A percentile compares a stretch with the other conserved stretches of the same genome.
These are phyloP conservation scores for Caenorhabditis sp. DNA, from an alignment of 2,888 invertebrate species.

Conservation along the genomic window DNA sequence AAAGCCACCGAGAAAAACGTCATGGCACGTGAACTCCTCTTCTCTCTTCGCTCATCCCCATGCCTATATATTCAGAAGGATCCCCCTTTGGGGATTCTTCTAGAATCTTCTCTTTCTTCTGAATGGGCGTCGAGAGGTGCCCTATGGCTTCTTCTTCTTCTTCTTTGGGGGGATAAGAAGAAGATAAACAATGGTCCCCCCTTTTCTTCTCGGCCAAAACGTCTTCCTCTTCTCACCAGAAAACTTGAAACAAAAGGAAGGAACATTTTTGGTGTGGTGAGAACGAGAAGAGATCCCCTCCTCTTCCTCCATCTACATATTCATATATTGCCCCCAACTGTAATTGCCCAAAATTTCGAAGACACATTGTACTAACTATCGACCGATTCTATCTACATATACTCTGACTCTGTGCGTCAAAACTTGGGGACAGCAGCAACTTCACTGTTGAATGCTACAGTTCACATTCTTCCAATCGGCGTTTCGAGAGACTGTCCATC, in stretches of 20 bases:
- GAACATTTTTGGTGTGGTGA: constrained; percentile 22
- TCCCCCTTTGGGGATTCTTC: background rate
- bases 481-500: constrained; percentile 52
- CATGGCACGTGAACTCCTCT: constrained; percentile 22
- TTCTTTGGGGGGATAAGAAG: constrained; percentile 9
- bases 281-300: background rate
- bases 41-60: background rate
- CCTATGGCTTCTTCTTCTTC: constrained; percentile 26
- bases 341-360: background rate
- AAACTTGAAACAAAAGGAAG: constrained; percentile 13
- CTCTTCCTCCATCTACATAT: background rate
- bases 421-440: background rate
- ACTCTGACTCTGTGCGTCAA: no score
- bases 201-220: background rate
- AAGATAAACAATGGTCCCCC: constrained; percentile 39
- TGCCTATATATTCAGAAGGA: background rate
- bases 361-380: no score
- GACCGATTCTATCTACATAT: no score
- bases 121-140: constrained; percentile 59
- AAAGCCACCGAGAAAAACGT: constrained; percentile 34
- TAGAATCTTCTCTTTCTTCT: background rate
- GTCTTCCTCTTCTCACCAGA: background rate
- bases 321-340: constrained; percentile 5
- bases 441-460: constrained; percentile 52
- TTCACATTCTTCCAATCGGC: constrained; percentile 64